Evolutionary conservation across 1,140 invertebrate genomes (phyloP).

Genomic region (Maconellicoccus hirsutus): DNA sequence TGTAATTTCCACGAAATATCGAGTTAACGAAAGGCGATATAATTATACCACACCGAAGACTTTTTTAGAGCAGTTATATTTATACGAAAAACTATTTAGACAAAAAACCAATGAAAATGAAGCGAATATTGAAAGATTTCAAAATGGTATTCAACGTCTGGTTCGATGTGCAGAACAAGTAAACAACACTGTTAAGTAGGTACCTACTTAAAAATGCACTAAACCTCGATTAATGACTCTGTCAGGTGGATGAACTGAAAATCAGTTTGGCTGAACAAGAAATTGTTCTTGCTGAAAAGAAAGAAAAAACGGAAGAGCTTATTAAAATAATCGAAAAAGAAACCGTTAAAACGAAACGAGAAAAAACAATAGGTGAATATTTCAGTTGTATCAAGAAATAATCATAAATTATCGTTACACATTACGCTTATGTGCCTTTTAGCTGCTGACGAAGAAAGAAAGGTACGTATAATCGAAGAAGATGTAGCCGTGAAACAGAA

Average conservation of each 20-base stretch:
- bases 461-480: constrained; percentile 77
- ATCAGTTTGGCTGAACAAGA: constrained; percentile 76
- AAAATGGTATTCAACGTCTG: constrained; percentile 79
- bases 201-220: background rate
- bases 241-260: constrained; percentile 54
- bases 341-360: constrained; percentile 76
- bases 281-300: constrained; percentile 74
- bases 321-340: constrained; percentile 80
- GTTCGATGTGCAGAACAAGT: constrained; percentile 71
- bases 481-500: constrained; percentile 72
- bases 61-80: constrained; percentile 83
- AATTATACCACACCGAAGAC: constrained; percentile 95
- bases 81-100: constrained; percentile 71
- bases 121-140: constrained; percentile 63
- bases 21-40: constrained; percentile 76
- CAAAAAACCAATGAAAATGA: constrained; percentile 67
- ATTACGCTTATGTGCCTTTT: constrained; percentile 25
- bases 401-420: background rate
- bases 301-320: constrained; percentile 79
- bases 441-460: constrained; percentile 73
- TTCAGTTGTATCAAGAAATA: constrained; percentile 15
- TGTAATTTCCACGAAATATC: constrained; percentile 66
- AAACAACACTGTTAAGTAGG: background rate
- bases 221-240: too few relatives aligned
- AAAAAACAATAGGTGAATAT: constrained; percentile 60